Base-by-base conservation (phyloP, 2,797 vertebrate species). In the Parauchenoglanis punctatus region DNA sequence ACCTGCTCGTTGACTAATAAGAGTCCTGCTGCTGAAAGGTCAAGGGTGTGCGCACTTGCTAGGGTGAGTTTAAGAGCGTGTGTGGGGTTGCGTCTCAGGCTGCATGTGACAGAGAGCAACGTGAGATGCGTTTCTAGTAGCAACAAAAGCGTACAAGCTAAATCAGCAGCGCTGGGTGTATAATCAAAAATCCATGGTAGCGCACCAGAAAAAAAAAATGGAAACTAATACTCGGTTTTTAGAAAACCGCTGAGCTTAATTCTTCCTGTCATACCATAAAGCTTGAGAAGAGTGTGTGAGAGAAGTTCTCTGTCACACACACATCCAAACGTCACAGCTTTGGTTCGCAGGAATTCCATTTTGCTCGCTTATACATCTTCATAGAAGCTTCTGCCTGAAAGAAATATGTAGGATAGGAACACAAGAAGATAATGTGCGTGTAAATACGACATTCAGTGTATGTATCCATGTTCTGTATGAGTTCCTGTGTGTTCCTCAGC, bases 1-100 rank as follows among this genome's bases (percentile, higher is more conserved):
- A 95, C 92, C 90, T 92, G 91, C 90, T 91, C 86, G 83, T 83
- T 92, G 93, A 94, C 92, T 95, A 93, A 93, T 94, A 93, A 93
- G 93, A 93, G 87, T 86, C 93, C 89, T 31, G 91, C 92, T 94
- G 94, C 93, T 93, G 25, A 93, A 91, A 94, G 92, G 93, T 94
- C 94, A 94, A 92, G 89, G 88, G 91, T 84, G 73, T 87, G 77
- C 85, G 70, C 83, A 28, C 82, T 58, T 35, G 25, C 54, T 31
- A 73, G 80, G 75, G 77, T 63, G 65, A 85, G 75, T 85, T 88
- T 84, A 88, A 72, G 84, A 77, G 87, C 78, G 49, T 86, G 87
- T 87, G 89, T 88, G 81, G 80, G 85, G 86, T 81, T 40, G 59
- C 73, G 83, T 90, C 87, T 73, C 70, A 59, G 68, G 25, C 67